Evolutionary conservation across 1,140 invertebrate genomes (phyloP), one percentile per base, ranked within the genome.

Genomic region (Teleogryllus occipitalis): DNA sequence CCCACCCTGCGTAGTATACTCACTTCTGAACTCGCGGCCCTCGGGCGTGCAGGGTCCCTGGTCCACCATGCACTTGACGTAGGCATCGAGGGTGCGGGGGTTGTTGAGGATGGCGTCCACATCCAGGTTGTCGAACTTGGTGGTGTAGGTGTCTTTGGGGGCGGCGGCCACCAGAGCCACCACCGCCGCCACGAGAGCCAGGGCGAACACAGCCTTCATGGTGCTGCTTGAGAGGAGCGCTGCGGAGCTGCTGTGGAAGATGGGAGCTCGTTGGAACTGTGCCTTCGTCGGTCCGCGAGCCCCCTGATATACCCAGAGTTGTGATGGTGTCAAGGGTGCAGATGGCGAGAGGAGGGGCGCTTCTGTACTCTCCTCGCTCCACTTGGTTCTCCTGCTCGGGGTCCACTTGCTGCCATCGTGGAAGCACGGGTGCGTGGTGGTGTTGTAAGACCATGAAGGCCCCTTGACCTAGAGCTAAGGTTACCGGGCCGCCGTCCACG

Each of bases 121-220:
- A 21, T 75, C 73, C 47, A 79, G 48, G 21, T 79, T 47, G 54
- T 79, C 78, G 78, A 39, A 79, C 22, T 65, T 47, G 8, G 54
- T 79, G 7, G 78, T 27, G 18, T 78, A 78, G 54, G 54, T 65
- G 0, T 65, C 54, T 18, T 65, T 65, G 10, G 54, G 54, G 10
- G 54, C 54, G 10, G 54, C 54, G 7, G 18, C 54, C 18, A 7
- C 54, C 54, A 65, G 10, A 0, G 48, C 15, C 6, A 77, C 54
- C 76, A 84, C 82, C 49, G 81, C 79, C 74, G 78, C 46, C 49
- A 82, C 72, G 27, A 39, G 27, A 7, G 21, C 74, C 74, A 76
- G 74, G 18, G 54, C 54, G 54, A 14, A 65, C 54, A 65, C 54
- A 65, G 54, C 54, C 54, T 65, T 65, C 54, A 65, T 65, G 54